phyloP scores from a whole-genome alignment of 2,113 vertebrate species.

The Psilopsiagon aurifrons region DNA sequence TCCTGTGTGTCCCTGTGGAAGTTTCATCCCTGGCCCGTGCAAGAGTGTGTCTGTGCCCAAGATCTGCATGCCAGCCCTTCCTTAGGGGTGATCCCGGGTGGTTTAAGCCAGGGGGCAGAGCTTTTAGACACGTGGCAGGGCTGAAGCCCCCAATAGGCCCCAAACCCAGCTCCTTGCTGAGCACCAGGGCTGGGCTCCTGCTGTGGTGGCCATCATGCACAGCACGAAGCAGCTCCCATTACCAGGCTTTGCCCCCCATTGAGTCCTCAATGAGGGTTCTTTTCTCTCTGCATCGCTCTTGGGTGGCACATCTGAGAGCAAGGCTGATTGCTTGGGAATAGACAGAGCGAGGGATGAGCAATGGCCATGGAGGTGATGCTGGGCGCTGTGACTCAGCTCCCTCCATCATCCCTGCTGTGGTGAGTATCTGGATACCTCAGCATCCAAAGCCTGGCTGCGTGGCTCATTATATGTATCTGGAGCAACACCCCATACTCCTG shows the following conservation, averaged over 20 bases:
- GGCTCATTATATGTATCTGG: background rate
- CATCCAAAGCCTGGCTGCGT: background rate
- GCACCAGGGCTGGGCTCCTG: background rate
- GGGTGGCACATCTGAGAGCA: background rate
- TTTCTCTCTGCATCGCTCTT: background rate
- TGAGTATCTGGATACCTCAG: fast-evolving
- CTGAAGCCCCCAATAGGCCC: background rate
- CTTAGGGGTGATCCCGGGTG: fast-evolving
- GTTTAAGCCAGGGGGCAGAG: background rate
- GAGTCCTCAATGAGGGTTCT: background rate
- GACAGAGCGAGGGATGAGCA: background rate
- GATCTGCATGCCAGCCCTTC: background rate
- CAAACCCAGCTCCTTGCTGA: background rate
- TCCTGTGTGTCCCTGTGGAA: background rate
- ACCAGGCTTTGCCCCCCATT: background rate
- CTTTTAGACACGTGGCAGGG: background rate
- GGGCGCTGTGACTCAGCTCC: background rate
- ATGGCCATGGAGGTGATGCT: background rate
- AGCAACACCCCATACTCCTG: background rate
- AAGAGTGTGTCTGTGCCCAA: background rate
- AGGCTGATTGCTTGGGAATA: conserved; percentile 20
- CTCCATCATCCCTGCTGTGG: background rate
- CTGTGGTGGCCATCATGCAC: fast-evolving
- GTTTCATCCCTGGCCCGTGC: background rate
- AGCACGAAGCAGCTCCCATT: background rate